phyloP scores from a whole-genome alignment of 2,888 invertebrate species.

The Netelia inedita region DNA sequence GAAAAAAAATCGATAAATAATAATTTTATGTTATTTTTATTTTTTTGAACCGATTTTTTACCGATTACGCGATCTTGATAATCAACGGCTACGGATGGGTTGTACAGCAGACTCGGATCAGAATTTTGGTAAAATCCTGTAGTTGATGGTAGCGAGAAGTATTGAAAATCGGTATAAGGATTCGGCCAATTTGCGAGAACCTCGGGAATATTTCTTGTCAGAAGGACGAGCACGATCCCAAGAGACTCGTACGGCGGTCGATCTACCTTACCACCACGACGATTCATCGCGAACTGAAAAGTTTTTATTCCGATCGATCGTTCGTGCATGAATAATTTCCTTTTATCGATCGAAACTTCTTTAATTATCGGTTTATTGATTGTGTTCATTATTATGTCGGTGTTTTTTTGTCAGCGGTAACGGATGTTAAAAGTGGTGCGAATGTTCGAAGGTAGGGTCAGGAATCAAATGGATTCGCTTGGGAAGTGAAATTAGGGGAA shows the following conservation, averaged over 20 bases:
- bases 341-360: background rate
- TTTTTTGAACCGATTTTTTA: background rate
- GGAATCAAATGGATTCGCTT: background rate
- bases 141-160: background rate
- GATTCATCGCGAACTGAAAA: constrained; percentile 49
- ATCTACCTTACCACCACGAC: constrained; percentile 16
- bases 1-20: background rate
- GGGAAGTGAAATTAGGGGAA: too few species aligned
- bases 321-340: background rate
- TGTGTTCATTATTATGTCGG: background rate
- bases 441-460: background rate
- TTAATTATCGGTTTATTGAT: background rate
- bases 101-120: background rate
- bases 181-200: background rate
- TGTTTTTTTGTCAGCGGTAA: background rate
- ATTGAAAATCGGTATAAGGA: background rate
- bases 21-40: background rate
- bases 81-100: background rate
- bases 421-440: background rate
- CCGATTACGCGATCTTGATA: background rate
- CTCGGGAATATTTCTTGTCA: constrained; percentile 32
- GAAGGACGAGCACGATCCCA: constrained; percentile 33
- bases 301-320: background rate
- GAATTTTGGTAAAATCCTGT: background rate
- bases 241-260: constrained; percentile 1